Evolutionary conservation across 30 jellyfish, hydroid and myxozoan genomes (phyloP), one percentile per base, ranked within the genome.

Genomic region (Pelagia noctiluca): DNA sequence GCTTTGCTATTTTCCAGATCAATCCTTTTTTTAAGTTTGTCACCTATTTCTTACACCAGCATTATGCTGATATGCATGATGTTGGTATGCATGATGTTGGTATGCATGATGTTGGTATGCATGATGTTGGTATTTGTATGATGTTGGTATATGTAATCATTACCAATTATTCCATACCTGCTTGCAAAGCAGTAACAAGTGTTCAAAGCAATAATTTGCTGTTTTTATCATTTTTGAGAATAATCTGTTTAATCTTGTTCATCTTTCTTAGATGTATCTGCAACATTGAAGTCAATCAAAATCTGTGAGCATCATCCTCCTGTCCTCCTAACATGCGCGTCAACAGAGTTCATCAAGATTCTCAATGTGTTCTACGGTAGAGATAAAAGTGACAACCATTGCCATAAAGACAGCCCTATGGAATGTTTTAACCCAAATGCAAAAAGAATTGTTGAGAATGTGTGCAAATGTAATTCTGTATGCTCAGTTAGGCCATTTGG

Each of bases 361-460:
- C 66, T 34, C 49, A 80, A 80, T 49, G 90, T 69, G 35, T 80
- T 80, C 49, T 80, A 80, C 49, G 90, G 90, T 13, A 80, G 90
- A 26, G 71, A 80, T 53, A 24, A 42, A 19, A 77, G 64, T 18
- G 90, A 80, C 29, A 69, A 12, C 1, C 29, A 67, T 8, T 80
- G 90, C 30, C 90, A 80, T 35, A 31, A 13, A 16, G 37, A 7
- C 32, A 64, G 77, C 5, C 29, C 84, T 1, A 30, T 48, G 3
- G 49, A 68, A 8, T 80, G 90, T 52, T 80, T 33, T 63, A 42
- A 80, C 36, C 90, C 90, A 64, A 80, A 48, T 63, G 90, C 90
- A 21, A 80, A 80, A 25, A 36, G 36, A 1, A 65, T 66, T 13
- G 90, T 80, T 18, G 28, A 35, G 12, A 22, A 65, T 31, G 67